A percentile compares a stretch with the other conserved stretches of the same genome.
Conservation (phyloP, 2,888 invertebrate species). For the Cryptus armator region DNA sequence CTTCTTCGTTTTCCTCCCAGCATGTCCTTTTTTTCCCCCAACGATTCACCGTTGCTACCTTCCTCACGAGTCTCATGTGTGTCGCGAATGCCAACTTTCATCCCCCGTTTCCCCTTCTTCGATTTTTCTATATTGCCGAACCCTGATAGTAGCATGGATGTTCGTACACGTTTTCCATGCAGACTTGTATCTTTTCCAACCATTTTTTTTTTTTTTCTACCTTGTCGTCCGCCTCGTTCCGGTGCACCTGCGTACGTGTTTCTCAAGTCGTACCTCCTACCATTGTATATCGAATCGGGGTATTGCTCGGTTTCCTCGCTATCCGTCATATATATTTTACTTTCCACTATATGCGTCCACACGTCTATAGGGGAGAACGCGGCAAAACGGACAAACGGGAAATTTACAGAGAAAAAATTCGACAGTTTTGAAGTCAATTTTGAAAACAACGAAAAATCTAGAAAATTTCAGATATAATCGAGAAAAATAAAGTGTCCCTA, state of each 20-base stretch:
- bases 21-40: constrained; percentile 31
- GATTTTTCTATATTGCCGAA: constrained; percentile 51
- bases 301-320: not conserved
- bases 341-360: not conserved
- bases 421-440: no score
- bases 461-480: no score
- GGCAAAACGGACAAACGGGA: no score
- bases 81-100: constrained; percentile 62
- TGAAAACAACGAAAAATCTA: no score
- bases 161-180: constrained; percentile 57
- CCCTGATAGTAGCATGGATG: constrained; percentile 7
- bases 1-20: not conserved
- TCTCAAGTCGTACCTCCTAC: constrained; percentile 35
- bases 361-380: not conserved
- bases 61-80: constrained; percentile 40
- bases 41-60: constrained; percentile 37
- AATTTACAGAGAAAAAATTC: no score
- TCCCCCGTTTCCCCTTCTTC: constrained; percentile 37
- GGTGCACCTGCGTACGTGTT: constrained; percentile 53
- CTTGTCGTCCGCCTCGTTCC: constrained; percentile 48
- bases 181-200: constrained; percentile 41
- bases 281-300: constrained; percentile 47
- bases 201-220: not conserved
- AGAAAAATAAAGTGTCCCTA: no score
- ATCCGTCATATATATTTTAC: not conserved